These are phyloP conservation scores for Arnoldichthys spilopterus DNA, from an alignment of 2,797 vertebrate species.

Conservation along the genomic window DNA sequence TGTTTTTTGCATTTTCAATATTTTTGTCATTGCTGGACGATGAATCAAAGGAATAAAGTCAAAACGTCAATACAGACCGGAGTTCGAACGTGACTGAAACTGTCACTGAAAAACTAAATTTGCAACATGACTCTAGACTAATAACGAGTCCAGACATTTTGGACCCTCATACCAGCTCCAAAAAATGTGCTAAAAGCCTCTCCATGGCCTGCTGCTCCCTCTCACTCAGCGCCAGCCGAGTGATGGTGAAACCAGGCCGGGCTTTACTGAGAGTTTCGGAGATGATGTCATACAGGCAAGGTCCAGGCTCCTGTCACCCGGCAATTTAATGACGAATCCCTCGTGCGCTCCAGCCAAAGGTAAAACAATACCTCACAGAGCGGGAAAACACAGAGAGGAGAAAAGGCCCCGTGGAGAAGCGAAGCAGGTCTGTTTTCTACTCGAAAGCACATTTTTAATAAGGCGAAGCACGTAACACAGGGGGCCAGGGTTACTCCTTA, in stretches of 20 bases:
- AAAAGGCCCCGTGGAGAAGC: neutral
- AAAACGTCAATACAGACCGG: too few species aligned
- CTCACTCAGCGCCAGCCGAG: conserved; percentile 58
- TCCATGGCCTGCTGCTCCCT: conserved; percentile 46
- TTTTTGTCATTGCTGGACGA: too few species aligned
- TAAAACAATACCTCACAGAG: conserved; percentile 48
- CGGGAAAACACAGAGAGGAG: conserved; percentile 22
- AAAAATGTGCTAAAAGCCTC: conserved; percentile 5
- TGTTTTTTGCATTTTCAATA: too few species aligned
- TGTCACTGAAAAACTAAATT: too few species aligned
- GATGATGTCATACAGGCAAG: conserved; percentile 72
- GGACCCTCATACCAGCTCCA: conserved; percentile 9
- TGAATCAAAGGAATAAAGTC: too few species aligned
- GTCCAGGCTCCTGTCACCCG: conserved; percentile 70
- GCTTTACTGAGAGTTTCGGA: conserved; percentile 61
- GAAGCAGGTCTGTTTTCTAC: conserved; percentile 1
- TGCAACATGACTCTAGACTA: neutral
- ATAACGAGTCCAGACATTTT: conserved; percentile 24
- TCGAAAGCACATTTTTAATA: conserved; percentile 5
- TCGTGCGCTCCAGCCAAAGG: conserved; percentile 69
- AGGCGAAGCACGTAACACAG: neutral
- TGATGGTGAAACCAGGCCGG: conserved; percentile 57
- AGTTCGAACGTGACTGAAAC: too few species aligned
- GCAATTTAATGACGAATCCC: conserved; percentile 73
- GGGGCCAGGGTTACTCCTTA: neutral